phyloP scores from a whole-genome alignment of 2,888 invertebrate species.

The Agonopterix heracliana region DNA sequence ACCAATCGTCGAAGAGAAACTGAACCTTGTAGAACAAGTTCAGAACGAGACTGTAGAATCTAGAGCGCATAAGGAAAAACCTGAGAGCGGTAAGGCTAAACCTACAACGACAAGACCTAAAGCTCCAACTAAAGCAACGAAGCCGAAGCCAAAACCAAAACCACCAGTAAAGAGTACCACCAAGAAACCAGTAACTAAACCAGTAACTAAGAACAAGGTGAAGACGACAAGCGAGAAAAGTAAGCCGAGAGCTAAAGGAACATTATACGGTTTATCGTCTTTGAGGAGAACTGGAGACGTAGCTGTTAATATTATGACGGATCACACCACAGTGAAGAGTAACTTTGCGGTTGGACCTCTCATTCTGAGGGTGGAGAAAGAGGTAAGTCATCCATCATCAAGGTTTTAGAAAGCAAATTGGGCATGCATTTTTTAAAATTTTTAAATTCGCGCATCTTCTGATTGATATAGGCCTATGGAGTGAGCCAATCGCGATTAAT shows the following conservation, averaged over 20 bases:
- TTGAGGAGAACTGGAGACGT: slow-evolving; percentile 88
- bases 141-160: slow-evolving; percentile 47
- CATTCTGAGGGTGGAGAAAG: slow-evolving; percentile 86
- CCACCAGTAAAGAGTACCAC: slow-evolving; percentile 54
- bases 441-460: background rate
- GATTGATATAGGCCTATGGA: no score
- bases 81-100: slow-evolving; percentile 53
- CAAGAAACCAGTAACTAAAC: slow-evolving; percentile 42
- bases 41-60: slow-evolving; percentile 30
- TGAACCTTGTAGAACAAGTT: slow-evolving; percentile 19
- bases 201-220: slow-evolving; percentile 48
- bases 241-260: slow-evolving; percentile 83
- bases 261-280: slow-evolving; percentile 86
- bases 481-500: no score
- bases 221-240: slow-evolving; percentile 59
- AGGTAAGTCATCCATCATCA: slow-evolving; percentile 58
- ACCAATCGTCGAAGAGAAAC: slow-evolving; percentile 30
- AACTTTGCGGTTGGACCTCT: slow-evolving; percentile 89
- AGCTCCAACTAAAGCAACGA: slow-evolving; percentile 35
- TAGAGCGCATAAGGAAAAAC: slow-evolving; percentile 52
- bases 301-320: slow-evolving; percentile 84
- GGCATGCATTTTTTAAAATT: background rate
- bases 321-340: slow-evolving; percentile 88
- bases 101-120: slow-evolving; percentile 35
- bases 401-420: background rate